phyloP scores from a whole-genome alignment of 2,888 invertebrate species.

The Mimachlamys varia region DNA sequence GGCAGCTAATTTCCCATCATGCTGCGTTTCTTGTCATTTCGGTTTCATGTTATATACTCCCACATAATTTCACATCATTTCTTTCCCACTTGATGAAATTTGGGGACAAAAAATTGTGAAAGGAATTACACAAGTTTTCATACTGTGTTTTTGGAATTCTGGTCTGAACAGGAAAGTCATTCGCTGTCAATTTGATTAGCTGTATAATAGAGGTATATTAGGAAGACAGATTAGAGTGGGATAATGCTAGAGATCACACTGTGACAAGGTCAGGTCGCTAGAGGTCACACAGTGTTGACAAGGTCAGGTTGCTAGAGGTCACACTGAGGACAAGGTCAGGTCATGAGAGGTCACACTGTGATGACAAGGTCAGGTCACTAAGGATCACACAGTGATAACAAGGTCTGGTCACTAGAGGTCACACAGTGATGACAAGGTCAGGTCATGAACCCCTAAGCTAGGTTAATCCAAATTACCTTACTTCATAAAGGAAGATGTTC shows the following conservation, averaged over 20 bases:
- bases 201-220: background rate
- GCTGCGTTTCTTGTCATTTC: background rate
- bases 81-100: background rate
- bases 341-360: too few species aligned
- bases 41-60: background rate
- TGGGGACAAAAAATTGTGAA: background rate
- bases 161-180: background rate
- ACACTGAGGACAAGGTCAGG: background rate
- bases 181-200: background rate
- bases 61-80: slow-evolving; percentile 1
- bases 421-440: background rate
- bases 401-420: background rate
- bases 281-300: background rate
- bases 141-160: background rate
- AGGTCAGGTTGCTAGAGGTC: too few species aligned
- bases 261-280: too few species aligned
- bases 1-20: background rate
- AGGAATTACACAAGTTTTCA: background rate
- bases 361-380: background rate
- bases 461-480: background rate
- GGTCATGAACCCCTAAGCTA: too few species aligned
- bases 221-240: too few species aligned
- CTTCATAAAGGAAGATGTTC: background rate
- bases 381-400: background rate
- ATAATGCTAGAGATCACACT: background rate